Conservation (phyloP, 2,888 invertebrate genomes). For the Limnephilus auricula region DNA sequence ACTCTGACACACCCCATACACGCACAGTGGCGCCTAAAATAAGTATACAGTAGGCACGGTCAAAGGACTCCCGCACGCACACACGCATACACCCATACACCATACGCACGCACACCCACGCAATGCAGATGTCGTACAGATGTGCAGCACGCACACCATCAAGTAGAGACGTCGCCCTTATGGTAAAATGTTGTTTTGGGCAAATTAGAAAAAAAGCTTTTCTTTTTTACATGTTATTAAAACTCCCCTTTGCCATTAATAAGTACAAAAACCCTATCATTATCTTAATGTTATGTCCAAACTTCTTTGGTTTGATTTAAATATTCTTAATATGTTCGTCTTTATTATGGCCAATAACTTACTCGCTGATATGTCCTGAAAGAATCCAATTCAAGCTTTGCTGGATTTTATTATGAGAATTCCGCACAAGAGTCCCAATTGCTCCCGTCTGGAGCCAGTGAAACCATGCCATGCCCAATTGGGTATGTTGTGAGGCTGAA, state of each 20-base stretch:
- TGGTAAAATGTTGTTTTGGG: background rate
- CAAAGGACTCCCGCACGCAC: constrained; percentile 43
- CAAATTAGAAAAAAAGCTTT: background rate
- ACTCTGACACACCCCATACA: background rate
- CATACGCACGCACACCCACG: background rate
- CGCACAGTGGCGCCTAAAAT: constrained; percentile 38
- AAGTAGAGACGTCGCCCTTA: background rate
- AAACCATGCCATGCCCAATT: too few species aligned
- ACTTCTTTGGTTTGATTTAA: background rate
- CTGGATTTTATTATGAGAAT: too few species aligned
- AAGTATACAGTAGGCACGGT: background rate
- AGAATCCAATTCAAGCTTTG: background rate
- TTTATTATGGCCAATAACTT: background rate
- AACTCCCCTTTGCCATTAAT: background rate
- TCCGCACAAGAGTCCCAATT: too few species aligned
- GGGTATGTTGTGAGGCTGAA: too few species aligned
- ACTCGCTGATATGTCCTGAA: background rate
- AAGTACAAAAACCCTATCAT: background rate
- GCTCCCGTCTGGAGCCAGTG: too few species aligned
- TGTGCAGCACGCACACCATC: background rate
- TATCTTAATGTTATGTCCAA: background rate
- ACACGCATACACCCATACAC: background rate
- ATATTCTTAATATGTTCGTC: background rate
- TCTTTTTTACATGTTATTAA: background rate
- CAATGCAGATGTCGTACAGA: constrained; percentile 4